Base-by-base conservation (phyloP, 2,113 vertebrate species). In the Pseudopodoces humilis region DNA sequence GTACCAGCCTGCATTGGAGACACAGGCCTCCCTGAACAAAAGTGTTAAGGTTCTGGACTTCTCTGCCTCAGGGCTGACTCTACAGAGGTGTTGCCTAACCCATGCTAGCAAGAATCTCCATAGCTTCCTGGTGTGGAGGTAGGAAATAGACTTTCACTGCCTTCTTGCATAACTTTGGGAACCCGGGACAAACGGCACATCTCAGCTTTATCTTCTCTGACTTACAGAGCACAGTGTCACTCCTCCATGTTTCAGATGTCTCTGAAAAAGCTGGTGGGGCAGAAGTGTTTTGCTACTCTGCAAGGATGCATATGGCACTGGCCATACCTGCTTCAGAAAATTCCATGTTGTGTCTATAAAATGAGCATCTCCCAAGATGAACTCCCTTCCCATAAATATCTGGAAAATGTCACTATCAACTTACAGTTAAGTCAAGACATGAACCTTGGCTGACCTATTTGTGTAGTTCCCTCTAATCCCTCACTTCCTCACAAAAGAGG, bases 381-480 rank as follows among this genome's bases (percentile, higher is more conserved):
- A 83, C 77, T 81, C 59, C 59, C 77, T 81, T 56, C 62, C 74
- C 75, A 91, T 94, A 97, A 98, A 97, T 98, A 97, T 96, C 98
- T 98, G 97, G 95, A 96, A 97, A 97, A 96, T 78, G 88, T 98
- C 92, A 81, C 60, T 43, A 80, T 93, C 75, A 80, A 59, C 70
- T 81, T 88, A 86, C 44, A 82, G 43, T 82, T 58, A 69, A 94
- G 72, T 88, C 97, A 97, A 97, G 95, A 95, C 21, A 3, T 95
- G 96, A 98, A 97, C 98, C 95, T 97, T 98, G 98, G 98, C 98
- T 97, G 97, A 98, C 98, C 97, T 82, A 8, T 58, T 72, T 23
- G 25, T 71, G 67, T 91, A 95, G 96, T 89, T 97, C 92, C 53
- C 87, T 95, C 84, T 97, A 98, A 98, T 97, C 96, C 94, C 96